phyloP scores from a whole-genome alignment of 2,797 vertebrate genomes.

The Gallinago stenura region DNA sequence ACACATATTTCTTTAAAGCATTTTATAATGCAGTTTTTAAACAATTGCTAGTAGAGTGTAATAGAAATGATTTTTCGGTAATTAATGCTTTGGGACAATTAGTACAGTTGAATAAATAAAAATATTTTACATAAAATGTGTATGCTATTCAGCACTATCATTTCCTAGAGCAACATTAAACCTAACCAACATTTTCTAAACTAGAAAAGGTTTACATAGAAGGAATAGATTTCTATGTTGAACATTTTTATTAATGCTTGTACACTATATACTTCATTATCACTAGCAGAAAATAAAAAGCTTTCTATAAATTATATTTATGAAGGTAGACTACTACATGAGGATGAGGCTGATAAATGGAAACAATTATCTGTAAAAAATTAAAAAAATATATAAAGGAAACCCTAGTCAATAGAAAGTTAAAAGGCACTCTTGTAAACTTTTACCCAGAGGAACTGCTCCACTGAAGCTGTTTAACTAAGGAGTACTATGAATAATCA shows the following conservation, averaged over 20 bases:
- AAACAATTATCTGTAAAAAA: neutral
- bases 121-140: neutral
- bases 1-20: conserved; percentile 61
- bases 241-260: neutral
- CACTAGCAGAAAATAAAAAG: neutral
- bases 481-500: conserved; percentile 31
- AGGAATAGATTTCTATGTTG: neutral
- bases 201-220: neutral
- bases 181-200: neutral
- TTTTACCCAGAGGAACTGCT: neutral
- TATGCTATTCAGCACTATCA: neutral
- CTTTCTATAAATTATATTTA: neutral
- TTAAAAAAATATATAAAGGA: neutral
- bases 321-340: neutral
- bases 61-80: conserved; percentile 51
- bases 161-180: neutral
- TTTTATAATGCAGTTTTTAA: conserved; percentile 5
- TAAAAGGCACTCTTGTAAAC: conserved; percentile 24
- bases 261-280: neutral
- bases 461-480: conserved; percentile 7
- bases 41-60: neutral
- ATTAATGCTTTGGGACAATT: conserved; percentile 39
- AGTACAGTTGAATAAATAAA: conserved; percentile 37
- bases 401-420: neutral
- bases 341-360: neutral